These are phyloP conservation scores for Tenualosa ilisha DNA, from an alignment of 2,797 vertebrate genomes.

Conservation along the genomic window DNA sequence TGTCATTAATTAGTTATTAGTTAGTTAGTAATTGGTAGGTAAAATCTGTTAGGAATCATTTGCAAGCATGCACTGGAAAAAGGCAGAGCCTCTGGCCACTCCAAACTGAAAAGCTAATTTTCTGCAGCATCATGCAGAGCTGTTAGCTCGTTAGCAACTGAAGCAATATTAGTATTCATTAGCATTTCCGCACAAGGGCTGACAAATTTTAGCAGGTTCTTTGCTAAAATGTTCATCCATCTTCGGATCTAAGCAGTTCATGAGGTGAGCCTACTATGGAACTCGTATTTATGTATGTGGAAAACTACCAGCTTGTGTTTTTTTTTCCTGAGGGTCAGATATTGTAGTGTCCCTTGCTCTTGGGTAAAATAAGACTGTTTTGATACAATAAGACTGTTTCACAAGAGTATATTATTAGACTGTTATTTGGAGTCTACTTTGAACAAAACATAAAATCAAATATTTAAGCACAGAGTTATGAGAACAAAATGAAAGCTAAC, in stretches of 20 bases:
- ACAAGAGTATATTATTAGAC: not conserved
- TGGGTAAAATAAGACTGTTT: not conserved
- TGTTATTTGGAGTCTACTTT: not conserved
- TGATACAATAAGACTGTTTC: not conserved
- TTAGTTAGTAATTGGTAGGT: not conserved
- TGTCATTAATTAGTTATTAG: not conserved
- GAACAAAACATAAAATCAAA: not conserved
- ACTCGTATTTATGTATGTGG: not conserved
- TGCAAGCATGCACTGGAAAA: not conserved
- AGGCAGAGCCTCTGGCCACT: not conserved
- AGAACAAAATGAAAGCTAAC: not conserved
- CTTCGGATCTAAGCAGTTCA: not conserved
- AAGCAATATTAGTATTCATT: too few species aligned
- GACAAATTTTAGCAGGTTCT: not conserved
- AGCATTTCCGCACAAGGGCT: not conserved
- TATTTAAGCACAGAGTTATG: not conserved
- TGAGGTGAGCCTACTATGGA: not conserved
- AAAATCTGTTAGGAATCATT: not conserved
- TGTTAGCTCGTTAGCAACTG: conserved; percentile 11
- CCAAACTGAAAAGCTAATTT: not conserved
- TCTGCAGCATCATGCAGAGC: not conserved
- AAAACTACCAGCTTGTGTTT: not conserved
- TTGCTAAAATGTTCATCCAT: too few species aligned
- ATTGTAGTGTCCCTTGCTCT: not conserved
- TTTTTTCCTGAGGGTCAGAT: not conserved